These are phyloP conservation scores for Orientallactaga sibirica DNA, from an alignment of 2,797 vertebrate genomes.

Conservation along the genomic window DNA sequence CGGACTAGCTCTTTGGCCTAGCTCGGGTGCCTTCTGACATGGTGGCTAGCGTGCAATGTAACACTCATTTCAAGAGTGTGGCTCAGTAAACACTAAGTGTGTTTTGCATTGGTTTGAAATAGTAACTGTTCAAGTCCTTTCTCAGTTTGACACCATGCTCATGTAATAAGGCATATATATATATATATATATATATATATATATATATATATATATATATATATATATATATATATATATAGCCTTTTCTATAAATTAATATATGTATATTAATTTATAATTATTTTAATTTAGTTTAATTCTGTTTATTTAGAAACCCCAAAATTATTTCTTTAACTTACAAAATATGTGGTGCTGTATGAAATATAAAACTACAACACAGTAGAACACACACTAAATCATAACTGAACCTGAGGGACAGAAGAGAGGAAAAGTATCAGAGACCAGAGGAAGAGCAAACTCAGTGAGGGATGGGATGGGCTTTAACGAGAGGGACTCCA, in stretches of 20 bases:
- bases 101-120: neutral
- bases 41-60: conserved; percentile 1
- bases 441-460: neutral
- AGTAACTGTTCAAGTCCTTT: neutral
- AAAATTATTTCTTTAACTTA: neutral
- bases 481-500: neutral
- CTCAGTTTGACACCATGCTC: neutral
- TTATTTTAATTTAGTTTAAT: neutral
- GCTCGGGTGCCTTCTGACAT: conserved; percentile 12
- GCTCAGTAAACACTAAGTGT: neutral
- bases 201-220: neutral
- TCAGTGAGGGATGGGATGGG: neutral
- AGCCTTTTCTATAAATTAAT: neutral
- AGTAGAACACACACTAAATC: neutral
- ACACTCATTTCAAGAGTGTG: conserved; percentile 11
- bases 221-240: neutral
- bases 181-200: neutral
- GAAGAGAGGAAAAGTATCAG: neutral
- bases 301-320: neutral
- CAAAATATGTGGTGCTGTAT: neutral
- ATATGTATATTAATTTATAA: neutral
- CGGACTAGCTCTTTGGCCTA: conserved; percentile 2
- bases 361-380: neutral
- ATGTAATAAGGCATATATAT: neutral
- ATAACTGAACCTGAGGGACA: neutral